phyloP scores from a whole-genome alignment of 2,888 invertebrate genomes.

The Pteria penguin region DNA sequence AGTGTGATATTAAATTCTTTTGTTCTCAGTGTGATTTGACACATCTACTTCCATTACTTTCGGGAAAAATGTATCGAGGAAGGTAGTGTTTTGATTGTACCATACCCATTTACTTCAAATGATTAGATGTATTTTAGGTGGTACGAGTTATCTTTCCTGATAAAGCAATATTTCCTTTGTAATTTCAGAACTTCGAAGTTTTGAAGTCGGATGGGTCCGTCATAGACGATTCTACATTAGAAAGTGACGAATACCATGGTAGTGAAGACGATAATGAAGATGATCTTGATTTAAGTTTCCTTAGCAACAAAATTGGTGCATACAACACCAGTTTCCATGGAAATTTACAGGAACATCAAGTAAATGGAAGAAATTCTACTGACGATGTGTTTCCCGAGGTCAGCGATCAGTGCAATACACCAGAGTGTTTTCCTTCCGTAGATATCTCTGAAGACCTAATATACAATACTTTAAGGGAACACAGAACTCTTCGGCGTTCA shows the following conservation, averaged over 20 bases:
- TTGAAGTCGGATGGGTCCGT: not conserved
- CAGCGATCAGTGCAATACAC: conserved; percentile 26
- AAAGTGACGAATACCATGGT: not conserved
- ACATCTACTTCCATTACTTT: no score
- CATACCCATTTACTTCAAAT: no score
- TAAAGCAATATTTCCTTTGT: no score
- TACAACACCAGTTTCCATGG: not conserved
- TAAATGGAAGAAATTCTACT: not conserved
- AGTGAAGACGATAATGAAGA: not conserved
- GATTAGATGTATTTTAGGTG: no score
- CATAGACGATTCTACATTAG: not conserved
- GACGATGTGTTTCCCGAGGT: not conserved
- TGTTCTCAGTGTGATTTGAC: no score
- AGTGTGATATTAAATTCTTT: no score
- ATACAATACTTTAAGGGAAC: conserved; percentile 47
- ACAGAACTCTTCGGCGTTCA: conserved; percentile 38
- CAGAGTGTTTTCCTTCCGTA: conserved; percentile 49
- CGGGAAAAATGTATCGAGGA: no score
- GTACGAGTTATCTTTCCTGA: no score
- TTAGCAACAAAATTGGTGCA: not conserved
- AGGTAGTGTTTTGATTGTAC: no score
- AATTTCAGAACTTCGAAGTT: no score
- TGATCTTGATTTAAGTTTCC: not conserved
- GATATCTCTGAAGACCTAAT: conserved; percentile 55
- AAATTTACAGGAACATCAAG: not conserved